These are phyloP conservation scores for Papilio demoleus DNA, from an alignment of 2,888 invertebrate genomes.

Conservation along the genomic window DNA sequence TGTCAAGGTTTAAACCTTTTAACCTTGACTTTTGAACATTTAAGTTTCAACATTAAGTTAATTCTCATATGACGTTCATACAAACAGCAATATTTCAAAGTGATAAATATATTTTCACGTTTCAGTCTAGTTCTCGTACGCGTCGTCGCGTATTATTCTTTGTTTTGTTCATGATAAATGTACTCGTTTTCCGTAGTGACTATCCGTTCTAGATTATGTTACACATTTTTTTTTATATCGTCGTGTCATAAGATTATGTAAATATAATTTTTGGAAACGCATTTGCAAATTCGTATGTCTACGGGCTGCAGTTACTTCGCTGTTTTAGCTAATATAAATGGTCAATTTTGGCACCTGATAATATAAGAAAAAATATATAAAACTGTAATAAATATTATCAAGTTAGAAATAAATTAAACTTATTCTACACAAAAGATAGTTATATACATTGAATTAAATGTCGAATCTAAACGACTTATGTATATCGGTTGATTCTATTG, in stretches of 20 bases:
- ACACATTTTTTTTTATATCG: background rate
- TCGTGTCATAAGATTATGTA: background rate
- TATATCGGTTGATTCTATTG: constrained; percentile 1
- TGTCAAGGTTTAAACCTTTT: background rate
- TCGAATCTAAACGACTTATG: constrained; percentile 2
- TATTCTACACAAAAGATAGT: background rate
- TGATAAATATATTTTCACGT: constrained; percentile 6
- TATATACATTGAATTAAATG: background rate
- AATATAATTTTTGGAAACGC: background rate
- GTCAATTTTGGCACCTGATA: too few relatives aligned
- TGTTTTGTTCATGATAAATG: constrained; percentile 7
- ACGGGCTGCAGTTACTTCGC: too few relatives aligned
- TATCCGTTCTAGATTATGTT: background rate
- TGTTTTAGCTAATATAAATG: too few relatives aligned
- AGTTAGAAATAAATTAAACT: background rate
- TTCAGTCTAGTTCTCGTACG: background rate
- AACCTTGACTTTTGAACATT: background rate
- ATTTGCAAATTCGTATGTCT: too few relatives aligned
- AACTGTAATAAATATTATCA: background rate
- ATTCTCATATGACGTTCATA: background rate
- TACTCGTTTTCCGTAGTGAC: background rate
- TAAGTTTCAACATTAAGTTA: background rate
- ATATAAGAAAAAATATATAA: too few relatives aligned
- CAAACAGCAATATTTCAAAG: constrained; percentile 9
- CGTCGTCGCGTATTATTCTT: constrained; percentile 9